Conservation (phyloP, 2,888 invertebrate genomes). For the Drosophila quinaria region DNA sequence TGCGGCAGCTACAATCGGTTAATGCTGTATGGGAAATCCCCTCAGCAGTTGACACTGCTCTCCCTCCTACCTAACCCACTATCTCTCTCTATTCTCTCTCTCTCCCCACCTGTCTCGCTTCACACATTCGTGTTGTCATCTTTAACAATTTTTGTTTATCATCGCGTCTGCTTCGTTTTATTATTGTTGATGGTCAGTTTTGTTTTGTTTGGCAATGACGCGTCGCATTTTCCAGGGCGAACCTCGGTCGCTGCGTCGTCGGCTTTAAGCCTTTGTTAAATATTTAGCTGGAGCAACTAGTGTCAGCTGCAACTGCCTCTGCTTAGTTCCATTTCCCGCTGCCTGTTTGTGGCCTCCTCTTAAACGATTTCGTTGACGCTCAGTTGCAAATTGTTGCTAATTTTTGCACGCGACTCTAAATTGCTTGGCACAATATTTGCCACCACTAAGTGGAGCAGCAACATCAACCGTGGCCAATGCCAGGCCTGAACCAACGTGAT, state of each 20-base stretch:
- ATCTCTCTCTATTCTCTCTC: background rate
- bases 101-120: background rate
- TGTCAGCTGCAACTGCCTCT: background rate
- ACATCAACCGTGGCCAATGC: constrained; percentile 42
- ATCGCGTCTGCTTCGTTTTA: constrained; percentile 29
- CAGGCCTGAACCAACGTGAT: constrained; percentile 19
- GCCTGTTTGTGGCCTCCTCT: constrained; percentile 22
- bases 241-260: constrained; percentile 20
- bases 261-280: constrained; percentile 29
- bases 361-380: constrained; percentile 41
- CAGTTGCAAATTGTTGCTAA: constrained; percentile 68
- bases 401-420: constrained; percentile 60
- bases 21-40: constrained; percentile 53
- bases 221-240: constrained; percentile 67
- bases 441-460: constrained; percentile 61
- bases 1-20: constrained; percentile 48
- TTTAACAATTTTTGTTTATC: constrained; percentile 60
- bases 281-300: constrained; percentile 41
- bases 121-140: constrained; percentile 23
- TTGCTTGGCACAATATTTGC: constrained; percentile 64
- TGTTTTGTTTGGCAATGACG: constrained; percentile 71
- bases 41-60: constrained; percentile 21
- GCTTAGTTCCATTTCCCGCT: constrained; percentile 7
- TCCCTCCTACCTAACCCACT: too few species aligned
- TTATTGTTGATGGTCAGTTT: constrained; percentile 75